phyloP scores from a whole-genome alignment of 2,113 vertebrate species.

The Odobenus rosmarus region DNA sequence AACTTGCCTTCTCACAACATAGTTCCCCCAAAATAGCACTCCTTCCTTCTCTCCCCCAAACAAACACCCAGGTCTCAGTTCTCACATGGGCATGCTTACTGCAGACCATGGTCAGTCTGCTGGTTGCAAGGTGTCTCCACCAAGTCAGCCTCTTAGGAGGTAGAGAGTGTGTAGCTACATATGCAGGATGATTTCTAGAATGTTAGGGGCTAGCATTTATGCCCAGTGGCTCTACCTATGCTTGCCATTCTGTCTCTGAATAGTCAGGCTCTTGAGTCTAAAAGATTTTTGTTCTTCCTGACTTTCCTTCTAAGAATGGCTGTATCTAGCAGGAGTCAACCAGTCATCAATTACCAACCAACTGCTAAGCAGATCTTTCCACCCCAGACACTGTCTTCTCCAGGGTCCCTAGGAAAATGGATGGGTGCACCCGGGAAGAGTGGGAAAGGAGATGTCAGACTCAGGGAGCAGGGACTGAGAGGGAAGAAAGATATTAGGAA shows the following conservation, averaged over 20 bases:
- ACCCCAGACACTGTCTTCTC: background rate
- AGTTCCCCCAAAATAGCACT: background rate
- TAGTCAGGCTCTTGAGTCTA: background rate
- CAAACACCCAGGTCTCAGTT: background rate
- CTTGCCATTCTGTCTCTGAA: background rate
- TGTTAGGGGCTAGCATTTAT: background rate
- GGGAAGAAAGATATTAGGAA: background rate
- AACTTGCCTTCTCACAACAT: background rate
- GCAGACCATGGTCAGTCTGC: background rate
- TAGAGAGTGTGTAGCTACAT: rapidly evolving
- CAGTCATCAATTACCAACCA: background rate
- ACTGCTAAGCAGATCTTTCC: background rate
- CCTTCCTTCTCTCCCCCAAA: background rate
- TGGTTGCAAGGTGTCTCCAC: background rate
- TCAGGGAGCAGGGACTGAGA: background rate
- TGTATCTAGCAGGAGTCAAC: background rate
- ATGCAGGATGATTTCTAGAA: background rate
- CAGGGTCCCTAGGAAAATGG: background rate
- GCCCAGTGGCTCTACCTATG: background rate
- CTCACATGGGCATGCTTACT: background rate
- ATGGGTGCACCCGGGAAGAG: background rate
- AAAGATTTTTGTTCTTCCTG: background rate
- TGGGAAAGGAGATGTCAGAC: background rate
- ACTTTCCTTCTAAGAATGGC: background rate
- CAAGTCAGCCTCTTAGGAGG: background rate